Evolutionary conservation across 1,140 invertebrate genomes (phyloP).

Genomic region (Achroia grisella): DNA sequence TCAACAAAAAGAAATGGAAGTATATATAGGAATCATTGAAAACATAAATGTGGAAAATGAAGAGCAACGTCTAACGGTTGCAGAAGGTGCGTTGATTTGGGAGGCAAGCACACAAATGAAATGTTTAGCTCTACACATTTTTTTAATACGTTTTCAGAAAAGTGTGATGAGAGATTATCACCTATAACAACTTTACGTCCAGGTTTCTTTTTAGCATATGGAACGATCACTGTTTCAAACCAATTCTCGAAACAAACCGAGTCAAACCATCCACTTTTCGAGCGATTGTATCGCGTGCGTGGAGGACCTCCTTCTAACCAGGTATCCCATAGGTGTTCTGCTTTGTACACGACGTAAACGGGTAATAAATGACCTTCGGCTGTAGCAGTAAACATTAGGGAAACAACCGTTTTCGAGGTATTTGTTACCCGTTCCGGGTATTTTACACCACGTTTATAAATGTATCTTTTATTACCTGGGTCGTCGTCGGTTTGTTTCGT

Average conservation of each 20-base stretch:
- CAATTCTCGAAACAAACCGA: slow-evolving; percentile 42
- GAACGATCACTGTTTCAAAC: slow-evolving; percentile 26
- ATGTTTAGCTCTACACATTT: slow-evolving; percentile 31
- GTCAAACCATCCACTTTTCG: slow-evolving; percentile 52
- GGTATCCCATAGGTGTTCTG: slow-evolving; percentile 36
- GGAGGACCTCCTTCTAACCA: slow-evolving; percentile 45
- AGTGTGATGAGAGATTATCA: slow-evolving; percentile 5
- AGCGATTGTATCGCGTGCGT: slow-evolving; percentile 35
- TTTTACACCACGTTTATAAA: background rate
- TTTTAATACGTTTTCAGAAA: slow-evolving; percentile 12
- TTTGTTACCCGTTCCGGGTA: slow-evolving; percentile 9
- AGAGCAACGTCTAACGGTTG: slow-evolving; percentile 53
- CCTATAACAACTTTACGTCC: slow-evolving; percentile 2
- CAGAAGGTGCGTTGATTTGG: slow-evolving; percentile 44
- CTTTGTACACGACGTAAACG: slow-evolving; percentile 51
- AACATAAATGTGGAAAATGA: no score
- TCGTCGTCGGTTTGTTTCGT: slow-evolving; percentile 5
- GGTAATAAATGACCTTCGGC: slow-evolving; percentile 32
- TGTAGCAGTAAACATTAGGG: slow-evolving; percentile 41
- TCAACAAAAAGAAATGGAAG: no score
- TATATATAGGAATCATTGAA: no score
- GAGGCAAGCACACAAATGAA: slow-evolving; percentile 26
- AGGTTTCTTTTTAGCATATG: slow-evolving; percentile 4
- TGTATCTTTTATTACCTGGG: background rate
- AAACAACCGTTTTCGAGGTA: slow-evolving; percentile 19